Percentiles rank a stretch among this genome's conserved stretches.
Conservation (phyloP, 2,888 invertebrate genomes). For the Clunio marinus region DNA sequence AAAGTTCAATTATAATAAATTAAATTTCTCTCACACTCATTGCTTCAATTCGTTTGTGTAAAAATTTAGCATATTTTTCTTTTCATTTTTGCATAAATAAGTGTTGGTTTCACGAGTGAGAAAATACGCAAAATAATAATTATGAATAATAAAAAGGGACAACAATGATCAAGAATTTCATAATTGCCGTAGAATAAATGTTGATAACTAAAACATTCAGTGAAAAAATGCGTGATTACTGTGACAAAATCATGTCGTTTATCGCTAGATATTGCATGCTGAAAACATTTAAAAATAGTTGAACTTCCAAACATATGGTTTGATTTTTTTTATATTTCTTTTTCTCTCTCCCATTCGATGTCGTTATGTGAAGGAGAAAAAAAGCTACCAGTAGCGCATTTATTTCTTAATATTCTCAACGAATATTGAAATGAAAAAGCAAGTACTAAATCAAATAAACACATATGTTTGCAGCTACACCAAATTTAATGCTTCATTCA, state of each 20-base stretch:
- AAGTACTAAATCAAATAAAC: slow-evolving; percentile 35
- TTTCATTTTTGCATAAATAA: not conserved
- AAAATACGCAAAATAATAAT: slow-evolving; percentile 28
- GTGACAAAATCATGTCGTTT: slow-evolving; percentile 20
- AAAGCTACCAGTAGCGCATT: not conserved
- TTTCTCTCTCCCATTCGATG: not conserved
- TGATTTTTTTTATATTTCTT: slow-evolving; percentile 33
- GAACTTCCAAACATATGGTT: slow-evolving; percentile 27
- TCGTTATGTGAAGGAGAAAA: not conserved
- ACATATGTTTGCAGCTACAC: slow-evolving; percentile 19
- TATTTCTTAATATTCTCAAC: not conserved
- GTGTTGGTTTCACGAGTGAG: not conserved
- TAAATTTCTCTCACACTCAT: slow-evolving; percentile 18
- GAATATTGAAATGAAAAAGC: not conserved
- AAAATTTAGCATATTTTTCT: not conserved
- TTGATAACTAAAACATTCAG: not conserved
- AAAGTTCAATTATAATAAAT: slow-evolving; percentile 34
- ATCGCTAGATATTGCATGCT: slow-evolving; percentile 30
- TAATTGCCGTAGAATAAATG: not conserved
- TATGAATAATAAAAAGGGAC: slow-evolving; percentile 15
- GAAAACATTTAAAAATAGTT: slow-evolving; percentile 26
- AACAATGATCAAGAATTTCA: not conserved
- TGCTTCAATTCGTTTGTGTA: not conserved
- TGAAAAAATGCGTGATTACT: slow-evolving; percentile 20
- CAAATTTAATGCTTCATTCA: slow-evolving; percentile 36